Conservation (phyloP, 2,888 invertebrate species). For the Sabatieria punctata region DNA sequence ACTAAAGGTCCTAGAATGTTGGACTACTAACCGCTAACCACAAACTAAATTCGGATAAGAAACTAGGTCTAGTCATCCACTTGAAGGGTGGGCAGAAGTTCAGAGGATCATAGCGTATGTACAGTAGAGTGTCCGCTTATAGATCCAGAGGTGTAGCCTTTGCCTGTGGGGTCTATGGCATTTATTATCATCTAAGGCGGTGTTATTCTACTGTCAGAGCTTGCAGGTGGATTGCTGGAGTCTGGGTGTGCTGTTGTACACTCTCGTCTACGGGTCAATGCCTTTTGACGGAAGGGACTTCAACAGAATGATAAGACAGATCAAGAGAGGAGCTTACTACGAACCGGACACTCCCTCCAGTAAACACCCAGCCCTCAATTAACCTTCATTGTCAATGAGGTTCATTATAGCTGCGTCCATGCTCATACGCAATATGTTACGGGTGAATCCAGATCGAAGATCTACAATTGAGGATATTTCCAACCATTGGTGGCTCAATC, state of each 20-base stretch:
- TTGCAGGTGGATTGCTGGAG: constrained; percentile 55
- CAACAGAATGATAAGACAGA: constrained; percentile 84
- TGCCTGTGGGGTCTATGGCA: no score
- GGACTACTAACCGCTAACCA: no score
- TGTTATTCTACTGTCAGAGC: no score
- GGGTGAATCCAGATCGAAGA: constrained; percentile 69
- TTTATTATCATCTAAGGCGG: no score
- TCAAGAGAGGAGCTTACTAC: constrained; percentile 89
- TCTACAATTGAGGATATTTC: constrained; percentile 87
- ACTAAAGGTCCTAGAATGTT: no score
- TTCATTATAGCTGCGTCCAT: constrained; percentile 64
- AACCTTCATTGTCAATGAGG: neutral
- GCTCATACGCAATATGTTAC: constrained; percentile 79
- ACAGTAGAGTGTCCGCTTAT: no score
- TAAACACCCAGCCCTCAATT: constrained; percentile 30
- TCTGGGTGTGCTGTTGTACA: constrained; percentile 85
- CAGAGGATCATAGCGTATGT: no score
- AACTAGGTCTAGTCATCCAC: no score
- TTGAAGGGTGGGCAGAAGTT: no score
- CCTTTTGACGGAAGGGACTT: constrained; percentile 96
- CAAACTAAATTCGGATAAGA: no score
- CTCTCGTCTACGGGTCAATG: constrained; percentile 97
- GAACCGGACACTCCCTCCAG: constrained; percentile 85
- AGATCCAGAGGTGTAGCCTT: no score
- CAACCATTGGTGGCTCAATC: constrained; percentile 88